Percentiles rank a stretch among this genome's conserved stretches.
Evolutionary conservation across 2,113 vertebrate species (phyloP).

Genomic region (Labeo catla): DNA sequence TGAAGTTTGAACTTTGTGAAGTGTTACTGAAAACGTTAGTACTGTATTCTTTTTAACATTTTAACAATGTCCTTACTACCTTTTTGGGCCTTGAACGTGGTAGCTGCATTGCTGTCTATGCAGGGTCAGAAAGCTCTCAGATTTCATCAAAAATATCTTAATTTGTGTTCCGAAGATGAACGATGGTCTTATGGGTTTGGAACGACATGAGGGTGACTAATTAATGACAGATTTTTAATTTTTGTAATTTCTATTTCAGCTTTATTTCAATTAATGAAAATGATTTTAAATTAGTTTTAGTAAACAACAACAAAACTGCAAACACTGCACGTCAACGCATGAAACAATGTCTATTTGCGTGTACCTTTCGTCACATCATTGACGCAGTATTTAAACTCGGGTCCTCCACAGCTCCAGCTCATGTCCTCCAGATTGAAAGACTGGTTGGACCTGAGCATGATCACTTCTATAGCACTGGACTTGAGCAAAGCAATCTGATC

Average conservation of each 20-base stretch:
- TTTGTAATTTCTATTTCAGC: background rate
- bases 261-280: background rate
- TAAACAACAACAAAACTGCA: background rate
- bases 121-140: no score
- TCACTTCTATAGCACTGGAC: conserved; percentile 96
- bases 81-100: no score
- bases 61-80: no score
- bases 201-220: no score
- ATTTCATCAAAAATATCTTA: no score
- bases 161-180: no score
- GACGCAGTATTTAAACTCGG: conserved; percentile 90
- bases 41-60: background rate
- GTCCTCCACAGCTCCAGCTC: conserved; percentile 92
- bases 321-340: no score
- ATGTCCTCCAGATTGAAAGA: conserved; percentile 94
- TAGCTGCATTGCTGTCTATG: no score
- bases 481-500: conserved; percentile 98
- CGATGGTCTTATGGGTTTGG: no score
- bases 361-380: conserved; percentile 91
- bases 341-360: conserved; percentile 25
- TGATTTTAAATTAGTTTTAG: background rate
- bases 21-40: background rate
- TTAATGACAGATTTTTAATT: no score
- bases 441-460: conserved; percentile 97
- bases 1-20: background rate